These are phyloP conservation scores for Hybognathus amarus DNA, from an alignment of 2,797 vertebrate genomes.

Conservation along the genomic window DNA sequence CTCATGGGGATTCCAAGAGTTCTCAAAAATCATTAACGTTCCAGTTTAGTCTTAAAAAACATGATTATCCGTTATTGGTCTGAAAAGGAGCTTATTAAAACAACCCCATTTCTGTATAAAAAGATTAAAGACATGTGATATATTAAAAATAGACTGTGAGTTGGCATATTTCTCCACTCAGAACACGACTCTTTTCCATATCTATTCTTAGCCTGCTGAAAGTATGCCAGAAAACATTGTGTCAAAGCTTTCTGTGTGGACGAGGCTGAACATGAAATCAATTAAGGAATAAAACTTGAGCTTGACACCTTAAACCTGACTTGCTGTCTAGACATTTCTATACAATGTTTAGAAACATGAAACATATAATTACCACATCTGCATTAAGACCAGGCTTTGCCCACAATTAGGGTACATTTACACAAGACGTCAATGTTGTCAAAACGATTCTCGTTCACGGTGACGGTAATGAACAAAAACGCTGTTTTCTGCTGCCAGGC, in stretches of 20 bases:
- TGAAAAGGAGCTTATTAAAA: background rate
- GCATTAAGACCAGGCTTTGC: background rate
- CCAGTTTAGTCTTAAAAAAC: background rate
- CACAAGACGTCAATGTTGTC: background rate
- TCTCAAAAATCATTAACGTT: background rate
- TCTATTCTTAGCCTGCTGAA: constrained; percentile 29
- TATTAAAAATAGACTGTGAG: constrained; percentile 44
- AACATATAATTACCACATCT: constrained; percentile 1
- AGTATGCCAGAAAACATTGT: constrained; percentile 27
- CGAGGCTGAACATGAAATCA: background rate
- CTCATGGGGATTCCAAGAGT: background rate
- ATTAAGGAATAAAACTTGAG: background rate
- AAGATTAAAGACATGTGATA: constrained; percentile 10
- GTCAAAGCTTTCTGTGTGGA: constrained; percentile 1
- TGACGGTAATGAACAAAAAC: background rate
- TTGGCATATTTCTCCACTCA: constrained; percentile 38
- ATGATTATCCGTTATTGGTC: background rate
- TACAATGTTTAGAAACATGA: background rate
- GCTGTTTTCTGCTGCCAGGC: background rate
- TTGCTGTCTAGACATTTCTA: background rate
- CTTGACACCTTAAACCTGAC: background rate
- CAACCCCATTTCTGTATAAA: constrained; percentile 17
- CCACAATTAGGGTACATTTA: background rate
- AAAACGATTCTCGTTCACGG: background rate
- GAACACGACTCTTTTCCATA: constrained; percentile 2